A percentile compares a stretch with the other conserved stretches of the same genome.
phyloP scores from a whole-genome alignment of 1,140 invertebrate species.

The Pantala flavescens region DNA sequence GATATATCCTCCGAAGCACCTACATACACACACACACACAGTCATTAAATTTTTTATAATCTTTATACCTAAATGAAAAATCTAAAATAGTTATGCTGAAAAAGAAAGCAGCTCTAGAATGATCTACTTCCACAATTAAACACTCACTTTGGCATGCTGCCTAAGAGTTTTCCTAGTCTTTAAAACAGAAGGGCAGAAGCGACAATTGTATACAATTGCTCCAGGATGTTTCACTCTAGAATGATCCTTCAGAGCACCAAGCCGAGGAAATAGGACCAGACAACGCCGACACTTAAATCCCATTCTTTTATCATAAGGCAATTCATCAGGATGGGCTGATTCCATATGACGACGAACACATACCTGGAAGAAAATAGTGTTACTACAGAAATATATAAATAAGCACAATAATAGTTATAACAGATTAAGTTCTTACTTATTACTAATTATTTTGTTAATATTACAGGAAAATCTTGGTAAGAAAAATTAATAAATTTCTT shows the following conservation, averaged over 20 bases:
- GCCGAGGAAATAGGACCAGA: background rate
- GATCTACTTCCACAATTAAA: no score
- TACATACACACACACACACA: no score
- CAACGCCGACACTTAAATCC: background rate
- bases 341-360: conserved; percentile 13
- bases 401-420: no score
- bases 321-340: background rate
- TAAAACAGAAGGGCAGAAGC: conserved; percentile 21
- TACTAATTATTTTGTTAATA: no score
- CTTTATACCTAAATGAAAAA: no score
- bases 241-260: conserved; percentile 17
- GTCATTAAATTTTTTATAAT: no score
- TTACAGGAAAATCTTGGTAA: no score
- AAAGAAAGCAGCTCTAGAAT: no score
- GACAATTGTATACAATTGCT: conserved; percentile 23
- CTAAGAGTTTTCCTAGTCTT: conserved; percentile 25
- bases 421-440: no score
- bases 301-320: background rate
- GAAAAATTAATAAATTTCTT: background rate
- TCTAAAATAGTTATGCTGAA: no score
- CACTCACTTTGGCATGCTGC: conserved; percentile 23
- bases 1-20: no score
- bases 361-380: conserved; percentile 18
- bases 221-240: conserved; percentile 20
- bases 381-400: no score